Conservation (phyloP, 2,113 vertebrate species). For the Grammomys dolichurus region DNA sequence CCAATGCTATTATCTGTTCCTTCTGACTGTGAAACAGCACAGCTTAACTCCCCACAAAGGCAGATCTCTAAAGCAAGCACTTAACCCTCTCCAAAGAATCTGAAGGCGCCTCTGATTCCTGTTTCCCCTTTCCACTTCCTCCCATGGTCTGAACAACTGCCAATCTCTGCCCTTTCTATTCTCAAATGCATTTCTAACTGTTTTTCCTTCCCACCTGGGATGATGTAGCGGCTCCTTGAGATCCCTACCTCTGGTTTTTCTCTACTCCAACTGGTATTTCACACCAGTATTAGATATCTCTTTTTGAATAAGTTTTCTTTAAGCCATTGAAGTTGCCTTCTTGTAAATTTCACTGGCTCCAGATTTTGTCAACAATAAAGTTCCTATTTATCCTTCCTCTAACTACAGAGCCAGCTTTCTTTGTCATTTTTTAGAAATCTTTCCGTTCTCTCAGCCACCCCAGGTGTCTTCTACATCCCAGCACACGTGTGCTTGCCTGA, state of each 20-base stretch:
- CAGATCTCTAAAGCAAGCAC: conserved; percentile 78
- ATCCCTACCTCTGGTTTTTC: not conserved
- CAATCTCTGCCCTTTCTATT: conserved; percentile 3
- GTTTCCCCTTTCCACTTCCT: conserved; percentile 40
- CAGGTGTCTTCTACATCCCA: conserved; percentile 23
- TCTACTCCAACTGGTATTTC: not conserved
- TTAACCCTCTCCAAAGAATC: conserved; percentile 21
- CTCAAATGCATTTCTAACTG: not conserved
- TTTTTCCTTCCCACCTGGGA: conserved; percentile 1
- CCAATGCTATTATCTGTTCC: conserved; percentile 71
- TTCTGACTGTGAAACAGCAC: conserved; percentile 76
- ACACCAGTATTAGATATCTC: not conserved
- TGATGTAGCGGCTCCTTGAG: not conserved
- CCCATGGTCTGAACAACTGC: not conserved
- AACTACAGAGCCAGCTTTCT: conserved; percentile 38
- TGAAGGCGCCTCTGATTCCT: conserved; percentile 17
- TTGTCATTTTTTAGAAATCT: conserved; percentile 16
- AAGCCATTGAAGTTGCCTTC: not conserved
- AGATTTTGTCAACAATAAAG: conserved; percentile 27
- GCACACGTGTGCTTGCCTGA: not conserved
- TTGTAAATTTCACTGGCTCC: conserved; percentile 47
- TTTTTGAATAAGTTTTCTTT: not conserved
- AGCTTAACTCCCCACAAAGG: conserved; percentile 53
- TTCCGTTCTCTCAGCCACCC: not conserved
- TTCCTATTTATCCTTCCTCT: not conserved